A percentile compares a stretch with the other conserved stretches of the same genome.
These are phyloP conservation scores for Pedicia rivosa DNA, from an alignment of 2,888 invertebrate species.

Conservation along the genomic window DNA sequence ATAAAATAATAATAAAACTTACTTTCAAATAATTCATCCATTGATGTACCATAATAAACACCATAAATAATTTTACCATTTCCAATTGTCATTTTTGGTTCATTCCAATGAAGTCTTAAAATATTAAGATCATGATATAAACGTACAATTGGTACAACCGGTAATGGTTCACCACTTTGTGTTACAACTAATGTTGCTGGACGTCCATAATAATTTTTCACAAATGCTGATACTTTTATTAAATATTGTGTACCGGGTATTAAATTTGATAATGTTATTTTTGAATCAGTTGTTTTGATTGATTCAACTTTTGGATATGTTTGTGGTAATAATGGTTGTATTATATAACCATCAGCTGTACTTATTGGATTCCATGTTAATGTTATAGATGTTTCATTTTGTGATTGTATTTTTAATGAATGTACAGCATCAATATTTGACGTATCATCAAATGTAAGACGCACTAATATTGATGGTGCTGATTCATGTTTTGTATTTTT, in stretches of 20 bases:
- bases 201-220: conserved; percentile 33
- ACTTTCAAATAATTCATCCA: conserved; percentile 43
- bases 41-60: conserved; percentile 48
- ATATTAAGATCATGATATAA: conserved; percentile 40
- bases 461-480: conserved; percentile 38
- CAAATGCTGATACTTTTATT: conserved; percentile 34
- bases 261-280: conserved; percentile 27
- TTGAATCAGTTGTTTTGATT: conserved; percentile 30
- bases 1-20: too few relatives aligned
- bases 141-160: conserved; percentile 14
- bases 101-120: conserved; percentile 49
- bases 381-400: conserved; percentile 35
- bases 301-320: conserved; percentile 38
- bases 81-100: conserved; percentile 34
- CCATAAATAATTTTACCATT: conserved; percentile 36
- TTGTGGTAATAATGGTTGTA: conserved; percentile 34
- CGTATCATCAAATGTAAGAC: conserved; percentile 44
- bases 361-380: conserved; percentile 43
- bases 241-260: conserved; percentile 34
- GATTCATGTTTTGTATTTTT: conserved; percentile 45
- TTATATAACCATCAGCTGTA: conserved; percentile 41
- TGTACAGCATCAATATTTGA: conserved; percentile 44
- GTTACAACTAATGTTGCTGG: conserved; percentile 20
- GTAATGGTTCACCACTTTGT: conserved; percentile 25
- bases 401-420: conserved; percentile 34